Base-by-base conservation (phyloP, 2,113 vertebrate genomes). In the Syngnathus floridae region DNA sequence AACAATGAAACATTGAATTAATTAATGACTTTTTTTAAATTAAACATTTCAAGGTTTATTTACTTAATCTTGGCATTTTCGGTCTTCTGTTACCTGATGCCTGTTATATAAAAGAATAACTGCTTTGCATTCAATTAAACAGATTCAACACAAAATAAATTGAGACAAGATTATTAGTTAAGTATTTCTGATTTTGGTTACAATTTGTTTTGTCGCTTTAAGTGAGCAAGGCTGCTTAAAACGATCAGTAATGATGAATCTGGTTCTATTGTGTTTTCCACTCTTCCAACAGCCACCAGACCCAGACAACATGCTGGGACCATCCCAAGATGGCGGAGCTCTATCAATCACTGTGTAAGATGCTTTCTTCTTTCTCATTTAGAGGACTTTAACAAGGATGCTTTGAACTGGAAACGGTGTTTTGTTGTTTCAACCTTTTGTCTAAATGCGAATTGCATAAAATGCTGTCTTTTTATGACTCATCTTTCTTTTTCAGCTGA, bases 291-390 rank as follows among this genome's bases (percentile, higher is more conserved):
- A 99, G 97, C 90, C 97, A 99, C 86, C 95, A 98, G 88, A 95
- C 94, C 19, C 96, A 98, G 81, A 98, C 96, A 36, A 99, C 97
- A 86, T 98, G 95, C 92, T 99, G 97, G 96, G 97, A 99, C 87
- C 97, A 99, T 88, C 97, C 97, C 87, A 98, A 98, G 92, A 99
- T 99, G 97, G 94, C 95, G 66, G 97, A 99, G 84, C 95, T 99
- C 71, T 99, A 99, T 91, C 97, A 98, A 87, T 98, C 95, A 69
- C 91, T 99, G 93, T 94, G 97, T 98, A 91, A 93, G 93, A 76
- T 10, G 36, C 35, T 2, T 21, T 22, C n/a, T 14, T 7, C 19
- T 13, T 22, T 41, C 12, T 57, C 35, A 31, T 57, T 57, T 17
- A 4, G 43, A 14, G 43, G 43, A 5, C 14, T 46, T 46, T 17